These are phyloP conservation scores for Rhabdomys dilectus DNA, from an alignment of 2,113 vertebrate genomes.

Conservation along the genomic window DNA sequence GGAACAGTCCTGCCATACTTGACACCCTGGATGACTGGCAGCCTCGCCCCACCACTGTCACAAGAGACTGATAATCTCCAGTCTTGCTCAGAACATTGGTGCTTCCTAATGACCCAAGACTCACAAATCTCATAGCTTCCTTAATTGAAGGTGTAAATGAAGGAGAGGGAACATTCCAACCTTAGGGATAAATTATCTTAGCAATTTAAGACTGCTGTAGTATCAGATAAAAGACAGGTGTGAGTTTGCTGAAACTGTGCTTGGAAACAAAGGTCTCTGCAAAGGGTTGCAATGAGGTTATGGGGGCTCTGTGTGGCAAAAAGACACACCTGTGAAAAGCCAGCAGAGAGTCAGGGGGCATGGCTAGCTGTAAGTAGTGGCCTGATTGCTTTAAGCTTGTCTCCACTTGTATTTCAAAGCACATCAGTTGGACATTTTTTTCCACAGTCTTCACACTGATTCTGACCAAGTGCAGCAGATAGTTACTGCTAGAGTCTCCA, in stretches of 20 bases:
- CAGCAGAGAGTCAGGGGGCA: neutral
- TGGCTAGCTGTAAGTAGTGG: neutral
- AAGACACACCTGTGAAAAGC: neutral
- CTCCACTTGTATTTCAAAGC: neutral
- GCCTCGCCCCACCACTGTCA: constrained; percentile 64
- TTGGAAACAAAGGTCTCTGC: neutral
- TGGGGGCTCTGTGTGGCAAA: neutral
- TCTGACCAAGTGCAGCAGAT: neutral
- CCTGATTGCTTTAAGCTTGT: neutral
- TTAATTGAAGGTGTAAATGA: constrained; percentile 80
- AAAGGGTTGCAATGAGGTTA: neutral
- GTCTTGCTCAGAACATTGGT: constrained; percentile 67
- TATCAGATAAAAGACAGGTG: constrained; percentile 70
- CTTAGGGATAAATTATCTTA: constrained; percentile 77
- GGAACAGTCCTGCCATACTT: constrained; percentile 11
- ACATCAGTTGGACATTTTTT: neutral
- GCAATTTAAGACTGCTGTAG: constrained; percentile 76
- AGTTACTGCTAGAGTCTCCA: neutral
- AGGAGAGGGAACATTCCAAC: constrained; percentile 76
- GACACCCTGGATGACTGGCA: constrained; percentile 59
- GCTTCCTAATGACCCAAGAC: constrained; percentile 78
- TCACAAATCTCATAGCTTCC: constrained; percentile 67
- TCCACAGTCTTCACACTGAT: neutral
- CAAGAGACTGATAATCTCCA: constrained; percentile 66
- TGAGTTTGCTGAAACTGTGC: constrained; percentile 59